Evolutionary conservation across 1,140 invertebrate species (phyloP), one percentile per base, ranked within the genome.

Genomic region (Heterodera carotae): DNA sequence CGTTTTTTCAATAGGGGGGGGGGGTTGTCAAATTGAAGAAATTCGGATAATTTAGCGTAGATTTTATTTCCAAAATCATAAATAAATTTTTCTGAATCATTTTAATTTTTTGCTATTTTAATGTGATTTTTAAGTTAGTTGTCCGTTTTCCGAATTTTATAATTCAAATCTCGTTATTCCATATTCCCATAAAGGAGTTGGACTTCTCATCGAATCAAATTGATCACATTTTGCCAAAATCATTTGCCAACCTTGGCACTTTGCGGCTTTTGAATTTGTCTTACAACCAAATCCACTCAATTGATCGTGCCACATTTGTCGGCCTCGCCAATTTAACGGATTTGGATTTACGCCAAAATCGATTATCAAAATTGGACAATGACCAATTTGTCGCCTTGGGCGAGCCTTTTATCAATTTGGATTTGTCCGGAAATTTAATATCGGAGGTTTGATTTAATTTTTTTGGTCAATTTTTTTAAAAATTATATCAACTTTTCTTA

Each of bases 361-460:
- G 56, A 33, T 27, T 74, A n/a, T 53, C 71, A 53, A 74, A 74
- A 74, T 74, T 74, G 27, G 71, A 53, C n/a, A 74, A 48, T 29
- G 53, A 73, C n/a, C n/a, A 60, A 53, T 74, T 74, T 74, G 25
- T 34, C 25, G 56, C 22, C 29, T 10, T 73, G n/a, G 25, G 31
- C n/a, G 3, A 74, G 7, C 62, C n/a, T n/a, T n/a, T 74, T 27
- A 31, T 33, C n/a, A 34, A 74, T 39, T 74, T 74, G 33, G 62
- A 74, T n/a, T 0, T 74, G 22, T 34, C 48, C 15, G 71, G 43
- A 2, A 74, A 74, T 34, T 29, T 74, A 53, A 33, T 74, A 10
- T 62, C 71, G 31, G 71, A 74, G 27, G 71, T 74, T 39, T 39
- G 4, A 15, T 71, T 71, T 36, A 60, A 5, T 27, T 62, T 33